phyloP scores from a whole-genome alignment of 2,797 vertebrate genomes.

The Heterohyrax brucei region DNA sequence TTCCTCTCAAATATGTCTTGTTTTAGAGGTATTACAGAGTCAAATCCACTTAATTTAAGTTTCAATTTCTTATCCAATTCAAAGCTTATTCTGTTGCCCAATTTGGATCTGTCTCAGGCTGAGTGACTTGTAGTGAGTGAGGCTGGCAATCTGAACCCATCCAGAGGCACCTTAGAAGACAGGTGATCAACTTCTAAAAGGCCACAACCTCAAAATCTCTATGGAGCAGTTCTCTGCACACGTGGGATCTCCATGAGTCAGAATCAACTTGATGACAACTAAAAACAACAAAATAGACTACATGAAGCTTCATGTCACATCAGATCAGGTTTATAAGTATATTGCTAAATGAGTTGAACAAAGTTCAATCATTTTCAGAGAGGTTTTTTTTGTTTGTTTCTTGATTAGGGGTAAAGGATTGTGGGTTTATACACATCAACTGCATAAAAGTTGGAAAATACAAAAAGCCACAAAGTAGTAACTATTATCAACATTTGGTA shows the following conservation, averaged over 20 bases:
- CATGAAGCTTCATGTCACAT: background rate
- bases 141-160: too few relatives aligned
- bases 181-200: too few relatives aligned
- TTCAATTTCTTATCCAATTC: background rate
- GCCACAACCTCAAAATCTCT: too few relatives aligned
- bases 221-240: too few relatives aligned
- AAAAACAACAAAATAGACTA: background rate
- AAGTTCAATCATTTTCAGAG: background rate
- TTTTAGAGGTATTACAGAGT: background rate
- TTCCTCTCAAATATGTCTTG: background rate
- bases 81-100: background rate
- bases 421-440: background rate
- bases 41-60: background rate
- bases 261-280: too few relatives aligned
- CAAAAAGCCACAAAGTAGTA: background rate
- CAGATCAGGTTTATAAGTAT: background rate
- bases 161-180: too few relatives aligned
- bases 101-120: background rate
- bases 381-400: background rate
- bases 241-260: too few relatives aligned
- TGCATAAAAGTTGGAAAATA: slow-evolving; percentile 29
- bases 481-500: background rate
- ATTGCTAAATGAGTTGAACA: background rate
- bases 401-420: background rate
- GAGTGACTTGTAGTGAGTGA: background rate